A percentile compares a stretch with the other conserved stretches of the same genome.
These are phyloP conservation scores for Latrodectus geometricus DNA, from an alignment of 1,140 invertebrate species.

Conservation along the genomic window DNA sequence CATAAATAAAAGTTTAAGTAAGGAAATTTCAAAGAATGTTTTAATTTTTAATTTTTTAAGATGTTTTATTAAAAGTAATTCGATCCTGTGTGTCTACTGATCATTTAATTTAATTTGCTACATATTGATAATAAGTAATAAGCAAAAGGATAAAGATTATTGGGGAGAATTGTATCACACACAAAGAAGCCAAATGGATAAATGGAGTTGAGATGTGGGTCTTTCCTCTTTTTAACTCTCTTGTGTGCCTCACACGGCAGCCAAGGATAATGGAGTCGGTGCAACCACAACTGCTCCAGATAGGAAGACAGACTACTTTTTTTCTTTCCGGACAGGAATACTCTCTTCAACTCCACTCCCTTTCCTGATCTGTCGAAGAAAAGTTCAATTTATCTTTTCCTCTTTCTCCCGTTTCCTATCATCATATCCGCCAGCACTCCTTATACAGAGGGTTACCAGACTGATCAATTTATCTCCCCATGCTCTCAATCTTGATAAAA, in stretches of 20 bases:
- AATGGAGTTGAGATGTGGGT: neutral
- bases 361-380: constrained; percentile 15
- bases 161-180: neutral
- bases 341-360: neutral
- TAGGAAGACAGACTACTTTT: constrained; percentile 32
- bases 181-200: neutral
- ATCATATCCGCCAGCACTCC: neutral
- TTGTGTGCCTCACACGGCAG: constrained; percentile 11
- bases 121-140: too few species aligned
- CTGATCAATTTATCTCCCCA: neutral
- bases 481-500: neutral
- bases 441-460: neutral
- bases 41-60: too few species aligned
- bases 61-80: too few species aligned
- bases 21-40: too few species aligned
- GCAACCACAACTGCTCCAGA: constrained; percentile 13
- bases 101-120: too few species aligned
- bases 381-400: constrained; percentile 42
- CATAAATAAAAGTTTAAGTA: too few species aligned
- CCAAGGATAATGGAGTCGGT: constrained; percentile 40
- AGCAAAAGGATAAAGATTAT: too few species aligned
- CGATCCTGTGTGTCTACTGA: too few species aligned
- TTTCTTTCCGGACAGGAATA: constrained; percentile 24
- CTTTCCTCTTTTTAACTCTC: neutral
- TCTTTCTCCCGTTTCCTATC: neutral